Conservation (phyloP, 2,888 invertebrate species). For the Harmothoe impar region DNA sequence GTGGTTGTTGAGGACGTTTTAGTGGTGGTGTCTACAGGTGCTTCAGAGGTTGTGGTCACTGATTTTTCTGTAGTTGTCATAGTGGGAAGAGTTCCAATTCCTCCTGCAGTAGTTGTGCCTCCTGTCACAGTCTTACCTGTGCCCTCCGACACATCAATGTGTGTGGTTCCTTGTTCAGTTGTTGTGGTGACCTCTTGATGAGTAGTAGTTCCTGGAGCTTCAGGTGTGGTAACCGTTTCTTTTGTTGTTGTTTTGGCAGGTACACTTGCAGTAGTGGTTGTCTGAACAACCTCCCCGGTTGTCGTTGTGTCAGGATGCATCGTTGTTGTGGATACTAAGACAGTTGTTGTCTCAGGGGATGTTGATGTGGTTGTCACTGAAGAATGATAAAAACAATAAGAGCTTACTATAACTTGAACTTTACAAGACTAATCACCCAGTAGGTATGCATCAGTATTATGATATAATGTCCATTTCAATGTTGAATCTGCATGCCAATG, state of each 20-base stretch:
- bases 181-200: not conserved
- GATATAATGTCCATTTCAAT: too few relatives aligned
- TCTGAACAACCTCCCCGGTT: too few relatives aligned
- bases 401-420: too few relatives aligned
- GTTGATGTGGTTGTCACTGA: too few relatives aligned
- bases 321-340: too few relatives aligned
- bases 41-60: constrained; percentile 23
- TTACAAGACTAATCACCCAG: too few relatives aligned
- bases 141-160: not conserved
- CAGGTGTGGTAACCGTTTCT: not conserved
- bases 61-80: not conserved
- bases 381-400: too few relatives aligned
- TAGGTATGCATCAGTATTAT: too few relatives aligned
- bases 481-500: too few relatives aligned
- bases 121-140: not conserved
- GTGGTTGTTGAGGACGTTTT: not conserved
- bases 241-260: not conserved
- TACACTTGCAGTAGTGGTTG: not conserved
- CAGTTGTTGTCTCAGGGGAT: too few relatives aligned
- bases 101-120: not conserved
- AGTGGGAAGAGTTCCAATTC: not conserved
- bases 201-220: not conserved
- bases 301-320: not conserved
- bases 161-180: constrained; percentile 8
- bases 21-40: not conserved